Evolutionary conservation across 2,113 vertebrate genomes (phyloP).

Genomic region (Xenus cinereus): DNA sequence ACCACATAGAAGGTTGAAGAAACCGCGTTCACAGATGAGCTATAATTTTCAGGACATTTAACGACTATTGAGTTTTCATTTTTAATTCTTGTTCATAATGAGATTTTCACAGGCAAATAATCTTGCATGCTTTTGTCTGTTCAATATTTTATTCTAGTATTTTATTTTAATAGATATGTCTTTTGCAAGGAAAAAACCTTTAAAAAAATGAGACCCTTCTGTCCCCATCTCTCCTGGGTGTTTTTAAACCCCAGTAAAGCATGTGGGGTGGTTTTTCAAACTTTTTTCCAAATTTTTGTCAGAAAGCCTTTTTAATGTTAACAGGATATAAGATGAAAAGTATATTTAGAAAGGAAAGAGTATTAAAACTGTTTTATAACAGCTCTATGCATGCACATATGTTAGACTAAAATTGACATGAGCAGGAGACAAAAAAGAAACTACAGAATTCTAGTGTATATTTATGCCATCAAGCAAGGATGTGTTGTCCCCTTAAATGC

Average conservation of each 20-base stretch:
- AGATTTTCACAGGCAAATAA: not conserved
- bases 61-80: not conserved
- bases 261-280: not conserved
- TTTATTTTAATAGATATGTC: not conserved
- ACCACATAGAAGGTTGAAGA: not conserved
- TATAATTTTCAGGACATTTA: not conserved
- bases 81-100: not conserved
- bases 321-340: not conserved
- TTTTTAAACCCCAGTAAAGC: not conserved
- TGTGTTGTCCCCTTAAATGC: not conserved
- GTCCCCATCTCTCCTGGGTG: not conserved
- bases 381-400: not conserved
- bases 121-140: not conserved
- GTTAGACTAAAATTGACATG: not conserved
- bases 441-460: not conserved
- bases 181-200: not conserved
- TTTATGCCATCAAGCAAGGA: not conserved
- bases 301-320: not conserved
- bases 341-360: not conserved
- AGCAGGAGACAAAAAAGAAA: not conserved
- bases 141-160: not conserved
- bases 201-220: not conserved
- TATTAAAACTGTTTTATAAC: not conserved
- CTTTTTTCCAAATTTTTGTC: not conserved
- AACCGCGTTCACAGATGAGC: not conserved